Evolutionary conservation across 2,113 vertebrate species (phyloP), one percentile per base, ranked within the genome.

Genomic region (Plectropomus leopardus): DNA sequence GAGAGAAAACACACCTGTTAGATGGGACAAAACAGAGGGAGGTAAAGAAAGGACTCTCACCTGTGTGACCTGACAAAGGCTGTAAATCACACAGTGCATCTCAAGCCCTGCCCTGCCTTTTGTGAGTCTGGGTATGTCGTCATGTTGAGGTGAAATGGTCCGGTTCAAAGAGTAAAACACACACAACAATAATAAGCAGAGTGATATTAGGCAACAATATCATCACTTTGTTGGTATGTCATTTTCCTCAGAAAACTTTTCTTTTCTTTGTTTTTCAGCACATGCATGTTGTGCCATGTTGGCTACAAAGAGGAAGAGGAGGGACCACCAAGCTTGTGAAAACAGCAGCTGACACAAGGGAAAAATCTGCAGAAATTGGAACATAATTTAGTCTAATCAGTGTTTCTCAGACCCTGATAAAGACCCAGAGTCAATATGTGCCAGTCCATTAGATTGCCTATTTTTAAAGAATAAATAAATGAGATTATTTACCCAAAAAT

Each of bases 1-100:
- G 66, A 72, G 71, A 85, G 79, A 86, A 88, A 80, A 83, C 87
- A 91, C 91, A 90, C 89, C 91, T 91, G 90, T 85, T 90, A 60
- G 51, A 89, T 44, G 60, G 86, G 60, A 72, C 47, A 78, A 74
- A 85, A 72, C 81, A 77, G 17, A 63, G 75, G 17, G 51, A 8
- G 70, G 65, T 28, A 57, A 64, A 77, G 74, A 80, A 47, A 89
- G 53, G 69, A 81, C 61, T 80, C 85, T 92, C 86, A 89, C 85
- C 88, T 83, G 83, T 48, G 74, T 63, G 65, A 84, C 86, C 84
- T 54, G 60, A 77, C 72, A 70, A n/a, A 55, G 45, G 81, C 54
- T 76, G 80, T 69, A 83, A 85, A 84, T 89, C 76, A 83, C 80
- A 60, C 48, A 55, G 17, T 14, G 68, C 30, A 58, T 59, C 80